A percentile compares a stretch with the other conserved stretches of the same genome.
Conservation (phyloP, 2,888 invertebrate species). For the Dioctria linearis region DNA sequence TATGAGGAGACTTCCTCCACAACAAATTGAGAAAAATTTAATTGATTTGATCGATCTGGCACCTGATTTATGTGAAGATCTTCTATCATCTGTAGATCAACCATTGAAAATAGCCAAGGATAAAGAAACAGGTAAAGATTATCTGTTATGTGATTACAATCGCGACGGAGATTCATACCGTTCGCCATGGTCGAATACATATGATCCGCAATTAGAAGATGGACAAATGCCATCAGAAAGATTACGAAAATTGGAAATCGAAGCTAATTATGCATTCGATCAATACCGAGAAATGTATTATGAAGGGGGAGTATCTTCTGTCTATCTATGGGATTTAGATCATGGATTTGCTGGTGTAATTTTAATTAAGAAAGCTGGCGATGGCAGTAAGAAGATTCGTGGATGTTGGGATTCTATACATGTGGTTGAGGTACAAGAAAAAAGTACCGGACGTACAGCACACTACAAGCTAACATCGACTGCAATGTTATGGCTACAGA, state of each 20-base stretch:
- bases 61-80: constrained; percentile 95
- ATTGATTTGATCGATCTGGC: constrained; percentile 98
- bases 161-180: constrained; percentile 98
- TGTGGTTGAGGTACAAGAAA: constrained; percentile 98
- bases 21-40: constrained; percentile 98
- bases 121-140: constrained; percentile 95
- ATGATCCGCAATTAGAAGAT: constrained; percentile 97
- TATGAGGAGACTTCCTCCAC: constrained; percentile 98
- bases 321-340: constrained; percentile 99
- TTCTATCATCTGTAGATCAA: constrained; percentile 97
- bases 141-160: constrained; percentile 98
- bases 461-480: constrained; percentile 99
- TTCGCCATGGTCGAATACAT: constrained; percentile 99
- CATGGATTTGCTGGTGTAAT: constrained; percentile 99
- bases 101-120: constrained; percentile 98
- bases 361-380: constrained; percentile 98
- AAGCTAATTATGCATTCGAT: constrained; percentile 98
- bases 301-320: constrained; percentile 99
- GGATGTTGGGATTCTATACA: constrained; percentile 99
- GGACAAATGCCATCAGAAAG: constrained; percentile 98
- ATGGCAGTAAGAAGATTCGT: constrained; percentile 98
- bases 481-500: constrained; percentile 99
- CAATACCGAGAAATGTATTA: constrained; percentile 99
- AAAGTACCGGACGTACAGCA: constrained; percentile 92
- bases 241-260: constrained; percentile 94